These are phyloP conservation scores for Perognathus longimembris DNA, from an alignment of 2,113 vertebrate genomes.

Conservation along the genomic window DNA sequence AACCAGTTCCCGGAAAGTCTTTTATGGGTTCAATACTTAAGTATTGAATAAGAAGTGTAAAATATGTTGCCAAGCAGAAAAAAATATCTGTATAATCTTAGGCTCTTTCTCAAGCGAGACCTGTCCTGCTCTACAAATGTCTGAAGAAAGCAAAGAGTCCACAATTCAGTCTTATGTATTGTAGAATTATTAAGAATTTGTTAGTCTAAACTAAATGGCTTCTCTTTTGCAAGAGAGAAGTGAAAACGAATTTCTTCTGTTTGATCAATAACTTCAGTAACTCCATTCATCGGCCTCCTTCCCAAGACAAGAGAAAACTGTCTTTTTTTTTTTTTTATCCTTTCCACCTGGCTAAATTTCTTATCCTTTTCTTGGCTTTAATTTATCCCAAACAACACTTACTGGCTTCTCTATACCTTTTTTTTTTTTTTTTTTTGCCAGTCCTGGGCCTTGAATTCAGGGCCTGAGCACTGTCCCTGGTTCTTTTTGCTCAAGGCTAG, in stretches of 20 bases:
- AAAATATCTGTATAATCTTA: neutral
- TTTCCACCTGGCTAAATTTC: neutral
- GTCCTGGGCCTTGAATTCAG: too few relatives aligned
- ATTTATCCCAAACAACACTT: constrained; percentile 9
- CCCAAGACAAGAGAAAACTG: neutral
- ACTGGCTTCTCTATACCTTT: neutral
- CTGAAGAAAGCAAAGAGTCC: neutral
- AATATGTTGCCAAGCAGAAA: neutral
- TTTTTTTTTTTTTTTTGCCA: too few relatives aligned
- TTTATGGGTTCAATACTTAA: neutral
- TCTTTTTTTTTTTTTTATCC: neutral
- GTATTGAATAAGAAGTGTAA: constrained; percentile 7
- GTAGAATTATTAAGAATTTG: neutral
- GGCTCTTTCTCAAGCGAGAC: neutral
- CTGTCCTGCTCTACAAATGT: neutral
- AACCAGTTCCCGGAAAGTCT: neutral
- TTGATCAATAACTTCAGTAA: neutral
- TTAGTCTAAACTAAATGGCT: constrained; percentile 25
- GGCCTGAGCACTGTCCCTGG: too few relatives aligned
- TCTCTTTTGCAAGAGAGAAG: neutral
- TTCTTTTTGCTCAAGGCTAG: too few relatives aligned
- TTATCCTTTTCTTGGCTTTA: constrained; percentile 45
- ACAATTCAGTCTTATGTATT: neutral
- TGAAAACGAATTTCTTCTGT: neutral
- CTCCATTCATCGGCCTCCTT: constrained; percentile 1